phyloP scores from a whole-genome alignment of 2,113 vertebrate species.

The Upupa epops region DNA sequence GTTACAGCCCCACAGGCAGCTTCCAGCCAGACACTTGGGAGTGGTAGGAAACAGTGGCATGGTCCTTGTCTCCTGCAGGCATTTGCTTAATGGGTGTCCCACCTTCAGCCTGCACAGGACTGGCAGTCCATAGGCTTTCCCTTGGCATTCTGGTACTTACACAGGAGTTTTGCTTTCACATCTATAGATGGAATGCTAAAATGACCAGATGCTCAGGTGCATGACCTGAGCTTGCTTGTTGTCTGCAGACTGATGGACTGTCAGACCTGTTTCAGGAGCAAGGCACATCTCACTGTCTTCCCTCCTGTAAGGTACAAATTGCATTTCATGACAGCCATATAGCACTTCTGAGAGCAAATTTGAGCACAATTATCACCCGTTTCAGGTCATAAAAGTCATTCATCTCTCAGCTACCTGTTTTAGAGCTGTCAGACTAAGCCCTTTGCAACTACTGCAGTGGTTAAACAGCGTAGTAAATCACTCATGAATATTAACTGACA shows the following conservation, averaged over 20 bases:
- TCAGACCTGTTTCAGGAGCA: constrained; percentile 3
- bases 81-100: background rate
- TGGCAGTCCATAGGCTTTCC: background rate
- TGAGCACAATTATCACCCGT: constrained; percentile 39
- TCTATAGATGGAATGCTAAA: background rate
- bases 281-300: background rate
- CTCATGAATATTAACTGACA: background rate
- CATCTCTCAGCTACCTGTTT: constrained; percentile 42
- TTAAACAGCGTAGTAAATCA: background rate
- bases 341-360: constrained; percentile 54
- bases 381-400: constrained; percentile 46
- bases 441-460: background rate
- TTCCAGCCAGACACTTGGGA: background rate
- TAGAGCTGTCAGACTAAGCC: constrained; percentile 41
- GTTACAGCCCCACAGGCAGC: background rate
- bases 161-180: background rate
- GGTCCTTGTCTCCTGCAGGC: background rate
- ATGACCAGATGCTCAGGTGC: background rate
- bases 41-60: rapidly evolving
- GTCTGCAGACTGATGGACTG: constrained; percentile 10
- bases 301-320: constrained; percentile 23
- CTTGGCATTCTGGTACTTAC: background rate
- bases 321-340: constrained; percentile 28
- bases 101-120: background rate
- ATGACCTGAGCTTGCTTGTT: background rate